Base-by-base conservation (phyloP, 2,797 vertebrate species). In the Danio aesculapii region DNA sequence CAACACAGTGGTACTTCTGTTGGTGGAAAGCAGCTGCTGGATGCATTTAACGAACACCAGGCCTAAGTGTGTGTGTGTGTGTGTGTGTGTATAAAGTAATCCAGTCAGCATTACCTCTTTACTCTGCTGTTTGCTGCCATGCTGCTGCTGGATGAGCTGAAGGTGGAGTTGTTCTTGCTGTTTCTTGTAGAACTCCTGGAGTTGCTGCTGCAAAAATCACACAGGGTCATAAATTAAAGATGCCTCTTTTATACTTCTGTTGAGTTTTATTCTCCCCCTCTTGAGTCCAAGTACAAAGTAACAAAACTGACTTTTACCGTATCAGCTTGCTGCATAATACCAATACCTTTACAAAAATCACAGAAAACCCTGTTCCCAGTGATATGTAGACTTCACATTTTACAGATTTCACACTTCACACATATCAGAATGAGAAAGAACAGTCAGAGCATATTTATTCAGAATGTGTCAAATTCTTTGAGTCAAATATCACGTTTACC, bases 141-240 rank as follows among this genome's bases (percentile, higher is more conserved):
- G 97, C 89, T 99, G 97, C 92, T 98, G 97, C 91, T 98, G 97
- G 89, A 99, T 91, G 92, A 99, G 97, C 94, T 99, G 98, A 92
- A 99, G 95, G 94, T 99, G 98, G 92, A 99, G 96, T 94, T 98
- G 97, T 95, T 99, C 98, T 92, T 99, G 98, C 94, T 99, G 98
- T 95, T 99, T 99, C 92, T 99, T 99, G 93, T 99, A 99, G 94
- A 99, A 99, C 93, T 99, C 98, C 95, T 99, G 98, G 94, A 99
- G 97, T 94, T 99, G 98, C 96, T 99, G 98, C 98, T 99, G 93
- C 92, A 96, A 92, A n/a, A 75, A 10, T 57, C 86, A 82, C 63
- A 69, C 50, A 62, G 52, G 83, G 79, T 81, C 77, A 80, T 83
- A 62, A 49, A 39, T 21, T 58, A 74, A 74, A 81, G 30, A 41